phyloP scores from a whole-genome alignment of 1,140 invertebrate genomes.

The Lucilia sericata region DNA sequence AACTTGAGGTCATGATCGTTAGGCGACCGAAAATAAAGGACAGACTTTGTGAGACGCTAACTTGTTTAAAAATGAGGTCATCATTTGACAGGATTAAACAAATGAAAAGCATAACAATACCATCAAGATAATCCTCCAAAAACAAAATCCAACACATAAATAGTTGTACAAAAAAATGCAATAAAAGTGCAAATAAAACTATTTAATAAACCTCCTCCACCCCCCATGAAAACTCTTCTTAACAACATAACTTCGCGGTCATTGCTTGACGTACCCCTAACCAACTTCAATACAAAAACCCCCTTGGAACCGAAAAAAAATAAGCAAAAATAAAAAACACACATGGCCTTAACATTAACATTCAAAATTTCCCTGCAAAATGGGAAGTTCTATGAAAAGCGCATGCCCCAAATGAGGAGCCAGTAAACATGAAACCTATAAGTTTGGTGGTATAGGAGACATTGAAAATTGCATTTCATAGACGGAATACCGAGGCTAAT shows the following conservation, averaged over 20 bases:
- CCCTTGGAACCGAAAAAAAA: background rate
- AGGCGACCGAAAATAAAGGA: no score
- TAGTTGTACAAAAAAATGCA: no score
- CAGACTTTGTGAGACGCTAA: no score
- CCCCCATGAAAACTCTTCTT: no score
- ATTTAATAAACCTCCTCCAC: background rate
- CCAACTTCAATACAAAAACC: background rate
- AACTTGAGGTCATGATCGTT: no score
- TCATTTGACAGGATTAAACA: background rate
- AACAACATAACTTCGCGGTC: background rate
- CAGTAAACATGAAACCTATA: background rate
- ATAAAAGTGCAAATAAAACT: no score
- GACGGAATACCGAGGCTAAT: background rate
- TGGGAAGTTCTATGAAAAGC: background rate
- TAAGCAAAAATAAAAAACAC: background rate
- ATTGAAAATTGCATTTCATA: slow-evolving; percentile 26
- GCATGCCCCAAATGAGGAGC: background rate
- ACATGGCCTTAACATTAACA: slow-evolving; percentile 15
- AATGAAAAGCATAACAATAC: background rate
- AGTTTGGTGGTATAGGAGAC: background rate
- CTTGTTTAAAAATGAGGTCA: background rate
- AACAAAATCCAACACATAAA: background rate
- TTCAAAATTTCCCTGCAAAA: background rate
- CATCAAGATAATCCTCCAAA: background rate
- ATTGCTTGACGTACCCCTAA: background rate